Base-by-base conservation (phyloP, 2,888 invertebrate species). In the Cosmia trapezina region DNA sequence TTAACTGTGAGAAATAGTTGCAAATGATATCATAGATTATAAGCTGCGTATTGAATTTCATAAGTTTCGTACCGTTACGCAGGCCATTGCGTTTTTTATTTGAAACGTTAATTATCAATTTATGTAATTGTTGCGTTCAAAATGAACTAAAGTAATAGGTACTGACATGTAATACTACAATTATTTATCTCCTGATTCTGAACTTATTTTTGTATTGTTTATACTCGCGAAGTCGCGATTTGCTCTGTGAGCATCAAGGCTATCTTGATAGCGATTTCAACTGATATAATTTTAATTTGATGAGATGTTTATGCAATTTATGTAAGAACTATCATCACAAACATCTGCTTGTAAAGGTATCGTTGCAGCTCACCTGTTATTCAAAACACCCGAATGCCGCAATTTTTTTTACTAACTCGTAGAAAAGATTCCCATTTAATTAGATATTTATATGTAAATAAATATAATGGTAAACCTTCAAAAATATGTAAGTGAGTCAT, bases 91-190 rank as follows among this genome's bases (percentile, higher is more conserved):
- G 77, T 80, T 82, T 72, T 72, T 72, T 72, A 82, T 86, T 78
- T 82, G 83, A 78, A 73, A 84, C 72, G 76, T 82, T 86, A 28
- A 67, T 82, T 70, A 82, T 73, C 84, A 84, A 82, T 86, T 86
- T 75, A 77, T 73, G 61, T 84, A 84, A 86, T 78, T 86, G 85
- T 82, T 86, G 61, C 84, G 78, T 80, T 70, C 65, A 66, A 47
- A 84, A 78, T 76, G 0, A 72, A 75, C 51, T 70, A 57, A 65
- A 71, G 49, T 76, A 64, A 76, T 57, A n/a, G n/a, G n/a, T n/a
- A 64, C 70, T 54, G 73, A 68, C 78, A 72, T 61, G 79, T 64
- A 73, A 81, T 75, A 70, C 17, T 43, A 17, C 43, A 73, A 69
- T 70, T 70, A 69, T 70, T 70, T 72, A 64, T 76, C 62, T 71